These are phyloP conservation scores for Oncopodura yosiiana DNA, from an alignment of 1,140 invertebrate species.

Conservation along the genomic window DNA sequence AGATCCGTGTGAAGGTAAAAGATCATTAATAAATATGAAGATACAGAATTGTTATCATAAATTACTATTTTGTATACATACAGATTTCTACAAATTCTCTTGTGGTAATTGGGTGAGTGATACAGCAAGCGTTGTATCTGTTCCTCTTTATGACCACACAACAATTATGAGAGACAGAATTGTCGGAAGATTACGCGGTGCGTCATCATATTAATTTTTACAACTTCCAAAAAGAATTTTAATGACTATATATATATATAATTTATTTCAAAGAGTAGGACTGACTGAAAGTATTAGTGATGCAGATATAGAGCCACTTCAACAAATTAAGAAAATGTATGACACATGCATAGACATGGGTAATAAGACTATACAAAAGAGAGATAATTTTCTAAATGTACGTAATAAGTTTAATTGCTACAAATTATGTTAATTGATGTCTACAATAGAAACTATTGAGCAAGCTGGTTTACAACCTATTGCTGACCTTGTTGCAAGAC, in stretches of 20 bases:
- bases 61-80: not conserved
- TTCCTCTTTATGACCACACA: conserved; percentile 29
- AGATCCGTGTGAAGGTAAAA: conserved; percentile 47
- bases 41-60: conserved; percentile 42
- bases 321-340: conserved; percentile 31
- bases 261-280: conserved; percentile 3
- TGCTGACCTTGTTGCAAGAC: conserved; percentile 10
- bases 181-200: conserved; percentile 25
- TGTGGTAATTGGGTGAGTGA: conserved; percentile 46
- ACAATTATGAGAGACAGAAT: conserved; percentile 33
- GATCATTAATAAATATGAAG: conserved; percentile 47
- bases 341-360: conserved; percentile 29
- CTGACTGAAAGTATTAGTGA: conserved; percentile 26
- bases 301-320: conserved; percentile 26
- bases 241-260: not conserved
- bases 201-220: not conserved
- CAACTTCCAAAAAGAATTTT: not conserved
- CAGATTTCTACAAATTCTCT: conserved; percentile 48
- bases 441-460: conserved; percentile 21
- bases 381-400: not conserved
- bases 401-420: not conserved
- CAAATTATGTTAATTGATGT: not conserved
- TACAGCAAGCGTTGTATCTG: conserved; percentile 29
- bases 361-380: conserved; percentile 1
- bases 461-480: conserved; percentile 21